phyloP scores from a whole-genome alignment of 2,888 invertebrate genomes.

The Clusia tigrina region DNA sequence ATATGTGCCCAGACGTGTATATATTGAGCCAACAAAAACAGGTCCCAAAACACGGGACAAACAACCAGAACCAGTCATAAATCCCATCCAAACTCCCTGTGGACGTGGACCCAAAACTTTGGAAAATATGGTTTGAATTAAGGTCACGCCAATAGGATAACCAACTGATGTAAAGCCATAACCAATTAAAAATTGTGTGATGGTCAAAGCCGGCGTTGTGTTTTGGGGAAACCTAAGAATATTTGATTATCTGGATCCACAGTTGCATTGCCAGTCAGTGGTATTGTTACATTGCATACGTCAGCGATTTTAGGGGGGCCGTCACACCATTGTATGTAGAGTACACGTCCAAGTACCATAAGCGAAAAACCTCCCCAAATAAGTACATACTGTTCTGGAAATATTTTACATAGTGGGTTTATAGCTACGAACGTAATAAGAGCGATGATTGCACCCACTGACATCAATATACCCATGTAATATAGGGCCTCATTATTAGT shows the following conservation, averaged over 20 bases:
- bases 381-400: slow-evolving; percentile 80
- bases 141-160: slow-evolving; percentile 85
- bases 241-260: slow-evolving; percentile 58
- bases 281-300: slow-evolving; percentile 52
- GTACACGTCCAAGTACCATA: slow-evolving; percentile 77
- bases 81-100: slow-evolving; percentile 88
- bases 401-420: slow-evolving; percentile 74
- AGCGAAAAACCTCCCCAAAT: slow-evolving; percentile 84
- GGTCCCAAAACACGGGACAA: slow-evolving; percentile 84
- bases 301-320: slow-evolving; percentile 72
- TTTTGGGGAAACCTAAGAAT: slow-evolving; percentile 74
- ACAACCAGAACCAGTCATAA: slow-evolving; percentile 86
- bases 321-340: slow-evolving; percentile 81
- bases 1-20: slow-evolving; percentile 79
- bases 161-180: slow-evolving; percentile 80
- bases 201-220: slow-evolving; percentile 78
- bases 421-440: slow-evolving; percentile 77
- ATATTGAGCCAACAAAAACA: slow-evolving; percentile 81
- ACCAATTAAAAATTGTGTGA: slow-evolving; percentile 79
- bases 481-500: slow-evolving; percentile 77
- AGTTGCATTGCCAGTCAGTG: slow-evolving; percentile 40
- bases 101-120: slow-evolving; percentile 85
- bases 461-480: slow-evolving; percentile 85
- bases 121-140: slow-evolving; percentile 89
- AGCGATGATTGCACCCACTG: slow-evolving; percentile 80